Base-by-base conservation (phyloP, 2,113 vertebrate species). In the Aptenodytes forsteri region DNA sequence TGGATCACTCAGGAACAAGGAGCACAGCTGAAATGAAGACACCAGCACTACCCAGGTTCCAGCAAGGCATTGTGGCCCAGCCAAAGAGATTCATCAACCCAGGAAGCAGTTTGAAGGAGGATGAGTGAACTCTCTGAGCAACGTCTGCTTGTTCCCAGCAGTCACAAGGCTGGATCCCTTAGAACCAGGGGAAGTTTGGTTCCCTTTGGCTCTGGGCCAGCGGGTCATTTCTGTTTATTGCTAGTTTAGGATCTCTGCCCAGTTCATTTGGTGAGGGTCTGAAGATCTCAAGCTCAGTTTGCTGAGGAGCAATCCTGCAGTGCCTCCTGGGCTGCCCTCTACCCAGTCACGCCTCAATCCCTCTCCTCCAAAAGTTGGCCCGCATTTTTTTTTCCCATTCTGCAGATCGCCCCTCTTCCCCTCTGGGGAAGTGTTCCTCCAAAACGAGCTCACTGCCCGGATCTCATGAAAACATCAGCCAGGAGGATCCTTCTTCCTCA, bases 141-240 rank as follows among this genome's bases (percentile, higher is more conserved):
- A 29, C 1, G 1, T n/a, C 52, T 62, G 22, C n/a, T 65, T 42
- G 30, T 46, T 62, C n/a, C 58, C 36, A 55, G n/a, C 46, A 72
- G n/a, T 1, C 36, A 29, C 4, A 20, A 32, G 29, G 9, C 30
- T 55, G 34, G 26, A 32, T 49, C 65, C 30, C 26, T 42, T 1
- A 16, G 69, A 61, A 79, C 3, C 40, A 36, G 34, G 5, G 54
- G 15, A 30, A 32, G 34, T 56, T 54, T 76, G 16, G 25, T 30
- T 61, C 32, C 49, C 34, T 29, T 75, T 54, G 70, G 30, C 67
- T 36, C 25, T 11, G 49, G 55, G 26, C n/a, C 70, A 72, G 54
- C 0, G 0, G 9, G 22, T 32, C 12, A 5, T 13, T 75, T 80
- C 3, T 4, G 38, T 14, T 61, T 47, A n/a, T 29, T 9, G 1